Percentiles rank a stretch among this genome's conserved stretches.
Conservation (phyloP, 2,888 invertebrate species). For the Volucella bombylans region DNA sequence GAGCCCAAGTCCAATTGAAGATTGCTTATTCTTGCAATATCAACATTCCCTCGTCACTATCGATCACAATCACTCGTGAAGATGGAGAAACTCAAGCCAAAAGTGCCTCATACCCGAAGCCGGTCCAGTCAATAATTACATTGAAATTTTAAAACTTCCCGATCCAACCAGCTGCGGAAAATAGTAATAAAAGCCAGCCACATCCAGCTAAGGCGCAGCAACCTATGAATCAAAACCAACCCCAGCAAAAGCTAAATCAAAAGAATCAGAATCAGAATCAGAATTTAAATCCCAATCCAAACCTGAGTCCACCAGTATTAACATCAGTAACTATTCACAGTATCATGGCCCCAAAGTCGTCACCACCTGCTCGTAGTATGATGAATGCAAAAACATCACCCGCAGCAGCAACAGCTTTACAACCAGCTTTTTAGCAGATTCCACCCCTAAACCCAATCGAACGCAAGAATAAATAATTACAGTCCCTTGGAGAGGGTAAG, state of each 20-base stretch:
- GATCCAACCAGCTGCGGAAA: slow-evolving; percentile 77
- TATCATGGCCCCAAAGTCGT: slow-evolving; percentile 50
- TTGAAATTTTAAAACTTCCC: slow-evolving; percentile 82
- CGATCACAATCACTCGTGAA: slow-evolving; percentile 90
- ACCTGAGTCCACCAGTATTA: slow-evolving; percentile 11
- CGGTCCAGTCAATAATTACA: slow-evolving; percentile 82
- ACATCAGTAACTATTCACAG: slow-evolving; percentile 61
- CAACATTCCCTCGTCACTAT: slow-evolving; percentile 90
- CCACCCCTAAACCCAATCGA: slow-evolving; percentile 65
- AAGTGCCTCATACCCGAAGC: slow-evolving; percentile 78
- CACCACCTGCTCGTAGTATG: slow-evolving; percentile 46
- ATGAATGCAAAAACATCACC: slow-evolving; percentile 58
- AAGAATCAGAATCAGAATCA: slow-evolving; percentile 14
- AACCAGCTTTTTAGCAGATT: slow-evolving; percentile 71
- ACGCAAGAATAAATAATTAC: slow-evolving; percentile 43
- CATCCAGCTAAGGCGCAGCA: slow-evolving; percentile 59
- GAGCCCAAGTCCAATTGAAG: slow-evolving; percentile 78
- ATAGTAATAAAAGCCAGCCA: slow-evolving; percentile 67
- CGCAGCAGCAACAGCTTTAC: slow-evolving; percentile 51
- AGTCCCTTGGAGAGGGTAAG: slow-evolving; percentile 73
- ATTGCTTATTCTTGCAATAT: slow-evolving; percentile 84
- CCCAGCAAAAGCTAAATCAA: slow-evolving; percentile 11
- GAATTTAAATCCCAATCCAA: slow-evolving; percentile 3
- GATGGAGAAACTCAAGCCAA: slow-evolving; percentile 83
- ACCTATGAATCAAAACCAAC: slow-evolving; percentile 22